Percentiles rank a stretch among this genome's conserved stretches.
These are phyloP conservation scores for Galaxias olidus DNA, from an alignment of 2,797 vertebrate genomes.

Conservation along the genomic window DNA sequence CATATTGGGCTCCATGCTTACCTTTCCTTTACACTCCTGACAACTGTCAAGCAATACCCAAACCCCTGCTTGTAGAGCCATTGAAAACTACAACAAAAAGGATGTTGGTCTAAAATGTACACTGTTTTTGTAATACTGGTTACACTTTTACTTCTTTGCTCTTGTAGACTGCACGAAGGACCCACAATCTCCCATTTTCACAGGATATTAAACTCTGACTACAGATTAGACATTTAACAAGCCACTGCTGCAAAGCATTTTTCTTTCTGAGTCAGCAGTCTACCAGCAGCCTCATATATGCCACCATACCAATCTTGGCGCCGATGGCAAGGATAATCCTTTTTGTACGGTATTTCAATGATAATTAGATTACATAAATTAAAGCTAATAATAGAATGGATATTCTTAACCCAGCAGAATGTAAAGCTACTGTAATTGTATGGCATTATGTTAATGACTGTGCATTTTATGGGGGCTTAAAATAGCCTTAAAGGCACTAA, in stretches of 20 bases:
- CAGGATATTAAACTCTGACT: background rate
- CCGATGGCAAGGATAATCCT: background rate
- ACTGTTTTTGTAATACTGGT: background rate
- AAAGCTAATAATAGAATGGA: no score
- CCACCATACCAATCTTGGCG: background rate
- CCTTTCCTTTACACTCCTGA: background rate
- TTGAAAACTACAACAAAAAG: no score
- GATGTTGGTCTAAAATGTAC: background rate
- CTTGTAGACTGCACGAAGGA: background rate
- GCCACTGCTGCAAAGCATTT: background rate
- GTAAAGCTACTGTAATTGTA: no score
- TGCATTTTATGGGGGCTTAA: no score
- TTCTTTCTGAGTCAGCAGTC: slow-evolving; percentile 12
- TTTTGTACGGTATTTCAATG: no score
- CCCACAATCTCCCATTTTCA: background rate
- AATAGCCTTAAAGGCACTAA: no score
- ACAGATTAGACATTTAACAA: background rate
- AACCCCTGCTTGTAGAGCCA: background rate
- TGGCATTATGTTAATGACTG: no score
- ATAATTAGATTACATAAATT: no score
- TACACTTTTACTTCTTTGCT: background rate
- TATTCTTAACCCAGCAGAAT: no score
- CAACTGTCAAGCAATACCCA: background rate
- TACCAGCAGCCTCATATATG: background rate
- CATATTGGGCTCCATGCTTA: background rate